Evolutionary conservation across 2,797 vertebrate species (phyloP), one percentile per base, ranked within the genome.

Genomic region (Limosa lapponica): DNA sequence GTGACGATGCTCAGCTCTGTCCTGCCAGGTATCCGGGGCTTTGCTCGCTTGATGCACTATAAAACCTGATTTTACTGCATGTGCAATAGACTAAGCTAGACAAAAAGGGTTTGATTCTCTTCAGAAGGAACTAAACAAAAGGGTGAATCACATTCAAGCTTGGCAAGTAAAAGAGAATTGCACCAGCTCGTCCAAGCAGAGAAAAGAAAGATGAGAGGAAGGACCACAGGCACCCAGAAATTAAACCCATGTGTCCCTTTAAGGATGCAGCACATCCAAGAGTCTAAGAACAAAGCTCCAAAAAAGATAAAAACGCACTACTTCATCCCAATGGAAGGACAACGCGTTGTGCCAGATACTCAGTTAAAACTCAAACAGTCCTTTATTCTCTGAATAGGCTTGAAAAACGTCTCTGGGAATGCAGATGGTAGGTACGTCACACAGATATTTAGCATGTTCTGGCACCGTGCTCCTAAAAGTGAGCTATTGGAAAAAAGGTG

Each of bases 81-180:
- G 8, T 41, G 79, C 34, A 61, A 66, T 0, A 77, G 36, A 34
- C 25, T 61, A 69, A 49, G 79, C 14, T 36, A 66, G 48, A 10
- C 44, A 74, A 80, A 34, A 91, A 77, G 27, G 16, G 30, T 54
- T 11, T 57, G 54, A 59, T 66, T 89, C 48, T 61, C 52, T 81
- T 69, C 52, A 90, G 69, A 41, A 94, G 58, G 65, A 74, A 12
- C 55, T 15, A 51, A 91, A 87, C 81, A 73, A 93, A 95, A 91
- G 59, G 55, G 67, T 44, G 79, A 96, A 73, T 62, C 93, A 75
- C 58, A 87, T 46, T 37, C 72, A 69, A 46, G 72, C 57, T 24
- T 18, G 69, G 73, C 58, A 66, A 73, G 62, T 23, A 5, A 1
- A 43, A 48, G 81, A 92, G 59, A 83, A 89, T 66, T 73, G 28